Percentiles rank a stretch among this genome's conserved stretches.
phyloP scores from a whole-genome alignment of 2,113 vertebrate genomes.

The Seriola dumerili region DNA sequence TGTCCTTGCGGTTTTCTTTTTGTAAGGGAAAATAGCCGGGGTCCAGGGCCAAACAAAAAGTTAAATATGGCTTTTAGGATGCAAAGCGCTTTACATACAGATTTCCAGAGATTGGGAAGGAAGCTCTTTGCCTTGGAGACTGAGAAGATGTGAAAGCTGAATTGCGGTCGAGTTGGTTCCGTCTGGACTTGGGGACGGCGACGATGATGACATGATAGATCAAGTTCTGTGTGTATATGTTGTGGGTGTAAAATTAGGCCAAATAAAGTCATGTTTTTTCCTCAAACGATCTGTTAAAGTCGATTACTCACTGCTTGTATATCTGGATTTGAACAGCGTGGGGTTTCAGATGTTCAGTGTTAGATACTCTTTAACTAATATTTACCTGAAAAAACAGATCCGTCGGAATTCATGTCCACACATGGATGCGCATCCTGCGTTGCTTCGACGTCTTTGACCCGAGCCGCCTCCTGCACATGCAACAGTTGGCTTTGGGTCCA shows the following conservation, averaged over 20 bases:
- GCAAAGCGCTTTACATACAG: slow-evolving; percentile 32
- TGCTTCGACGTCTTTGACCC: no score
- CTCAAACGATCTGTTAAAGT: slow-evolving; percentile 28
- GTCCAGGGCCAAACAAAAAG: slow-evolving; percentile 30
- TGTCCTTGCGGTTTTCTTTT: slow-evolving; percentile 35
- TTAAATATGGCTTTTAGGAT: slow-evolving; percentile 66
- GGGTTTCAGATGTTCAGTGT: background rate
- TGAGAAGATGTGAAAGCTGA: slow-evolving; percentile 22
- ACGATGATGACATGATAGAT: slow-evolving; percentile 26
- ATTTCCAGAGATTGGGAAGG: slow-evolving; percentile 40
- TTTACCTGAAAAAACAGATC: slow-evolving; percentile 46
- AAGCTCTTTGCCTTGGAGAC: background rate
- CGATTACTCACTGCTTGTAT: slow-evolving; percentile 23
- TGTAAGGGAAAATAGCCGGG: slow-evolving; percentile 38
- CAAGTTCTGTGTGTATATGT: background rate
- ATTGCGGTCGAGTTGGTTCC: slow-evolving; percentile 22
- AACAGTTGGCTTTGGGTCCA: background rate
- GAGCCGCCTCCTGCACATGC: background rate
- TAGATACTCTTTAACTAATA: slow-evolving; percentile 37
- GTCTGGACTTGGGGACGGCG: background rate
- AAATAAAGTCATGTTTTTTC: slow-evolving; percentile 35
- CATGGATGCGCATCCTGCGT: background rate
- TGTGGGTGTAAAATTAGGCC: slow-evolving; percentile 5
- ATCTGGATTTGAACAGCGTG: background rate
- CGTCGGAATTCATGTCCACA: slow-evolving; percentile 9